Base-by-base conservation (phyloP, 2,888 invertebrate species). In the Lepidonotus clava region DNA sequence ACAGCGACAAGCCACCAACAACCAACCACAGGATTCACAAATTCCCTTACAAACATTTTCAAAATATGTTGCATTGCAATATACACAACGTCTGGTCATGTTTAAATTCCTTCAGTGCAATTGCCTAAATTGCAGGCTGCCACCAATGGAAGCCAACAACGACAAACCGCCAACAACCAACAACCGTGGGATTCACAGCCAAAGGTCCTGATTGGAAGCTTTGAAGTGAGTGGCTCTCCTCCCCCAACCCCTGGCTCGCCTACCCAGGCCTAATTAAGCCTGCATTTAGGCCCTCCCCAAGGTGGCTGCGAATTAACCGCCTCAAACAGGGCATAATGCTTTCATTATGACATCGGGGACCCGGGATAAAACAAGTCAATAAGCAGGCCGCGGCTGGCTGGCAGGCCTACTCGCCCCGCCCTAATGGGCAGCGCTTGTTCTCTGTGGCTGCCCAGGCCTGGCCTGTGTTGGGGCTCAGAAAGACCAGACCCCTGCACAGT, bases 301-400 rank as follows among this genome's bases (percentile, higher is more conserved):
- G 80, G 80, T 80, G 46, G 80, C 46, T 28, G 40, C 32, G 80
- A 80, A 80, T 80, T 80, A 80, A 80, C 80, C 51, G 80, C 80
- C 80, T 80, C 80, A 80, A 80, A 80, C 80, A 80, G 80, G 80
- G 41, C 80, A 41, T 80, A 80, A 80, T 80, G 80, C 80, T 51
- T 80, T 46, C 80, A 46, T 80, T 80, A 80, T 80, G 80, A 51
- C 80, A 46, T 80, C 28, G 51, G 80, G 80, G 80, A 80, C 80
- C 11, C 24, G 46, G 21, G 80, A 80, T 80, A 80, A 80, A 80
- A 80, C 80, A 80, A 80, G 80, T 80, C 80, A 80, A 80, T 80
- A 80, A 80, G 21, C 80, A 24, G 24, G 5, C 1, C 46, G 14
- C 28, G 24, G n/a, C 80, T 28, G 0, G n/a, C 46, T 21, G 8